Base-by-base conservation (phyloP, 2,113 vertebrate species). In the Clarias magur region DNA sequence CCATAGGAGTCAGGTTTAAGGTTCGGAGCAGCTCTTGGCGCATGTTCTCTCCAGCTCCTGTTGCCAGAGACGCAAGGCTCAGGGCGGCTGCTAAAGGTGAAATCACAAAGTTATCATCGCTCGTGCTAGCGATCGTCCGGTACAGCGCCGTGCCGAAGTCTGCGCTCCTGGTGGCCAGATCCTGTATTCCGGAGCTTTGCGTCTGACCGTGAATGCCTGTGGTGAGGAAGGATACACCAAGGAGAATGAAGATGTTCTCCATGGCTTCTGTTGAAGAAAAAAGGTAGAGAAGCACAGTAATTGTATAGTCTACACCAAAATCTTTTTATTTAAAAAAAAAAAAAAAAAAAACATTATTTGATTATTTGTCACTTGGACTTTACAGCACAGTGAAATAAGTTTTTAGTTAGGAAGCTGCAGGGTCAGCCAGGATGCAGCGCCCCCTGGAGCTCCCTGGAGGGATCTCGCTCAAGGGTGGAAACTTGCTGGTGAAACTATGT, bases 101-200 rank as follows among this genome's bases (percentile, higher is more conserved):
- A 88, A 97, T 89, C 21, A 96, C 91, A 8, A 98, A 86, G 1
- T 98, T 99, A 19, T 96, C 92, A 0, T 98, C 96, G 0, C 95
- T 94, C 13, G 88, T 93, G 88, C 95, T 87, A 21, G 97, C 94
- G 23, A 97, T 93, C 85, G 92, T 95, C n/a, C 95, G 93, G 87
- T 97, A 97, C 75, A 98, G 89, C 12, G 94, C 94, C 63, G 96
- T 93, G 1, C 95, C 95, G n/a, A 98, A 96, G 86, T 96, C 94
- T 0, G 90, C 86, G 19, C 93, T 96, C 67, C 90, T 93, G 60
- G 88, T 70, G 10, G 93, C 92, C 88, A 97, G 90, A 67, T 95
- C 93, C 25, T 91, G 67, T 27, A 93, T 12, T 0, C 86, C 38
- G 0, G 72, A 9, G 27, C 23, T 68, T 0, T 25, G 2, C 6